Percentiles rank a stretch among this genome's conserved stretches.
Conservation (phyloP, 2,113 vertebrate species). For the Salvator merianae region DNA sequence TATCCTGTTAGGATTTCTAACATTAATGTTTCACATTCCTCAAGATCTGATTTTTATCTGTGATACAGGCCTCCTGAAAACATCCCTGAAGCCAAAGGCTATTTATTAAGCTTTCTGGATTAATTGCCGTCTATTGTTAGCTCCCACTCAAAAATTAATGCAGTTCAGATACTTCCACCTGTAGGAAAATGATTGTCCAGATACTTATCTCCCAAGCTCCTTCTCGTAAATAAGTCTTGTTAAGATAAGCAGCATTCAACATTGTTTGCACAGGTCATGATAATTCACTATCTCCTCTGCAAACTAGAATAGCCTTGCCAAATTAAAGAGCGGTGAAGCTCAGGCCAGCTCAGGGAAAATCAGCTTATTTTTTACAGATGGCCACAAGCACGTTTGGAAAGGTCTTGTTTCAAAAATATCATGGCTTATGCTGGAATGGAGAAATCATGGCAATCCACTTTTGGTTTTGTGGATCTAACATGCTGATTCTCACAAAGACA, state of each 20-base stretch:
- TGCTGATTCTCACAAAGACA: background rate
- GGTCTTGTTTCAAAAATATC: background rate
- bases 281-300: slow-evolving; percentile 61
- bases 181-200: slow-evolving; percentile 52
- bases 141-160: slow-evolving; percentile 54
- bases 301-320: slow-evolving; percentile 51
- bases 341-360: slow-evolving; percentile 47
- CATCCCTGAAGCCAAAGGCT: slow-evolving; percentile 43
- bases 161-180: slow-evolving; percentile 67
- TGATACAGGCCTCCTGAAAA: slow-evolving; percentile 46
- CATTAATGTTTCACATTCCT: slow-evolving; percentile 62
- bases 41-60: slow-evolving; percentile 53
- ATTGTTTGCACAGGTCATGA: slow-evolving; percentile 50
- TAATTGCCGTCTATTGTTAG: slow-evolving; percentile 45
- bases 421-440: background rate
- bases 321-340: slow-evolving; percentile 53
- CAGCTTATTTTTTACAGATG: slow-evolving; percentile 36
- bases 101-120: slow-evolving; percentile 21
- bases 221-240: slow-evolving; percentile 59
- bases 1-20: slow-evolving; percentile 58
- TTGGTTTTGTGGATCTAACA: background rate
- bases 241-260: slow-evolving; percentile 62
- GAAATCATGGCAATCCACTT: too few species aligned
- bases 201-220: slow-evolving; percentile 60
- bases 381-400: background rate